Base-by-base conservation (phyloP, 2,888 invertebrate genomes). In the Agrochola macilenta region DNA sequence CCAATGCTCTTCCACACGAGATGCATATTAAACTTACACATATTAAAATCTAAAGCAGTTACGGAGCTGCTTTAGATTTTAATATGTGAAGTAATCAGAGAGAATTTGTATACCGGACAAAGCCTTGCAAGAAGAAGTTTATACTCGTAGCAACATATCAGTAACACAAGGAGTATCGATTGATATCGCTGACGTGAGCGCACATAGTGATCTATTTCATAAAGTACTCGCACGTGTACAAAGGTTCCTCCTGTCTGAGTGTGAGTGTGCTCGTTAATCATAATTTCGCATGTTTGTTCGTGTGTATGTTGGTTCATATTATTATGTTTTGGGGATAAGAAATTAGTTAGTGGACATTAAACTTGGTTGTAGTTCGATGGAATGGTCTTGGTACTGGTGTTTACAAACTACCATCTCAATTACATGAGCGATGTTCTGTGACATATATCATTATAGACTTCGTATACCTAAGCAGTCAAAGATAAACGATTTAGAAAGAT, bases 341-440 rank as follows among this genome's bases (percentile, higher is more conserved):
- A 97, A 97, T 97, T 97, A 97, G 97, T 96, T 96, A 95, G 96
- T 96, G 96, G 96, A 96, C 96, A 96, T 96, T 95, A 96, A 96
- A 96, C 94, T 96, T 96, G 88, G 86, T 80, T 91, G 79, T 82
- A 92, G 90, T 85, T 60, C 70, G 91, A 81, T 35, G 39, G 54
- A 69, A 43, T 60, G 11, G 63, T 93, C 88, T 94, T 94, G 93
- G 89, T 93, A 81, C 78, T 88, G 82, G 60, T 23, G n/a, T n/a
- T 69, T 39, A 35, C 0, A 60, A 75, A 54, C 17, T 52, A 63
- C 12, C 52, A 30, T n/a, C 1, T 49, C 20, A 12, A 20, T n/a
- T 39, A 57, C n/a, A 30, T 52, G 7, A 39, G 23, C n/a, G 14
- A 23, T 76, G 39, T 43, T 54, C 39, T 39, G 39, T 17, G 23